Base-by-base conservation (phyloP, 2,113 vertebrate genomes). In the Pseudolaguvia tuberculata region DNA sequence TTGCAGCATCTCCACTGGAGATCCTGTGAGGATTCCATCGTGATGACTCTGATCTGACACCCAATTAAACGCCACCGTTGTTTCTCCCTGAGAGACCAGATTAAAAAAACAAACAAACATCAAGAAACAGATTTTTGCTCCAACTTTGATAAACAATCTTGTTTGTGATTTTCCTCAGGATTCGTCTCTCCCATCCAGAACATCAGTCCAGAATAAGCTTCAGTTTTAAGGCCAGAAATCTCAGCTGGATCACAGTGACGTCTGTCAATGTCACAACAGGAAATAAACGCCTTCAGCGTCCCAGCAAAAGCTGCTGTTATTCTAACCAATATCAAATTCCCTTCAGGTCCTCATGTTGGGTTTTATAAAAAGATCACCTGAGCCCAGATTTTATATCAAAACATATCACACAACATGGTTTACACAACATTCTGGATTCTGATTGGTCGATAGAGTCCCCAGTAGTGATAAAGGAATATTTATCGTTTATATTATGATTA, bases 11-110 rank as follows among this genome's bases (percentile, higher is more conserved):
- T 87, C 86, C 84, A 87, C 85, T 84, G 83, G 76, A 81, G 84
- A 83, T 88, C 90, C 88, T 89, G 58, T 77, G 88, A 87, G 88
- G 78, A 89, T 90, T 88, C 85, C 84, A 88, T 85, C 86, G 88
- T 88, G 89, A 90, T 87, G 82, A 88, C 79, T 88, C 79, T 80
- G 85, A 85, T 88, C 81, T 81, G 86, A 90, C 78, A 86, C 78
- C 80, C 86, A 87, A 89, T 90, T 86, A 88, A 87, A 89, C 82
- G 67, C 67, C 77, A 83, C 85, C 78, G 45, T 21, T 15, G 45
- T 21, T 15, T 10, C 15, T 3, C 25, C 13, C 68, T 82, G 47
- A 48, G 39, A 76, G 68, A 77, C 65, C n/a, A 78, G 78, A 87
- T 85, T 85, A 81, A 87, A 88, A 86, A 79, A 83, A 83, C 84